Conservation (phyloP, 2,797 vertebrate species). For the Poecilia velifera region DNA sequence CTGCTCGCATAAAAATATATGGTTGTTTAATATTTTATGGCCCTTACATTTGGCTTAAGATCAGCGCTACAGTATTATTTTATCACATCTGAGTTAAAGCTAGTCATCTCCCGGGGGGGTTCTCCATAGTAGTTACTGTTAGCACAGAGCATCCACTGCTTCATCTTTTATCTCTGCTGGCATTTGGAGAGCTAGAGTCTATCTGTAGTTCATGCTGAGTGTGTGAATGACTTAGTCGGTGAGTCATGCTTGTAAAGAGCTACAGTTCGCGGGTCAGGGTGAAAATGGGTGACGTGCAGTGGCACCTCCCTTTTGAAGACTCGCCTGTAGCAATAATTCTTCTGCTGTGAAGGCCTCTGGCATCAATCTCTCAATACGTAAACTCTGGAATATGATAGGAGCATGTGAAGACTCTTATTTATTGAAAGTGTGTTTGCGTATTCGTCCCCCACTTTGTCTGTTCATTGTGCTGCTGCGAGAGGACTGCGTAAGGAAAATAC, state of each 20-base stretch:
- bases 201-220: conserved; percentile 1
- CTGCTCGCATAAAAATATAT: conserved; percentile 32
- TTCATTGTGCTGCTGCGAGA: background rate
- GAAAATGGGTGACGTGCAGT: conserved; percentile 40
- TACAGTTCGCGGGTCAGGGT: conserved; percentile 41
- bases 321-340: conserved; percentile 55
- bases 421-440: conserved; percentile 17
- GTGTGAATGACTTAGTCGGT: conserved; percentile 20
- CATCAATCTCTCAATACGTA: conserved; percentile 59
- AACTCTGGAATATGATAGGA: conserved; percentile 60
- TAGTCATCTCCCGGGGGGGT: conserved; percentile 8
- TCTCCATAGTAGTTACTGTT: background rate
- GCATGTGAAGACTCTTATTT: conserved; percentile 10
- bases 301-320: conserved; percentile 39
- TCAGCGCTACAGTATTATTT: conserved; percentile 18
- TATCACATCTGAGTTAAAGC: conserved; percentile 17
- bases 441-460: conserved; percentile 2
- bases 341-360: conserved; percentile 35
- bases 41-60: conserved; percentile 19
- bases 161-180: background rate
- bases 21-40: conserved; percentile 17
- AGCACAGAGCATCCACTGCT: background rate
- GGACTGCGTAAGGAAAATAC: background rate
- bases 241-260: conserved; percentile 37
- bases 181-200: conserved; percentile 5